These are phyloP conservation scores for Parauchenoglanis punctatus DNA, from an alignment of 2,797 vertebrate genomes.

Conservation along the genomic window DNA sequence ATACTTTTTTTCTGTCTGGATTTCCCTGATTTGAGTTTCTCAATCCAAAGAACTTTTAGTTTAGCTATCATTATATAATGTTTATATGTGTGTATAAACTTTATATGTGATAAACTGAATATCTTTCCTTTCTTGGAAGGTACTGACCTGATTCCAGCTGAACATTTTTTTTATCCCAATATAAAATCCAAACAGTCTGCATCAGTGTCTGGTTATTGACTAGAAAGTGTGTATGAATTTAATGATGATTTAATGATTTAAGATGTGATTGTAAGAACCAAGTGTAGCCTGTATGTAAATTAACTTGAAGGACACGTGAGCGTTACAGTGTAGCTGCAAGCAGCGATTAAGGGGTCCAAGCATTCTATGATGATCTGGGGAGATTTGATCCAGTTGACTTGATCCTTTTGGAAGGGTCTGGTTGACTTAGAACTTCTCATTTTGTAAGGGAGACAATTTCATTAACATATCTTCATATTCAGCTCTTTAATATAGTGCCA, in stretches of 20 bases:
- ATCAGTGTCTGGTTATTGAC: constrained; percentile 42
- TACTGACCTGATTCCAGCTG: constrained; percentile 66
- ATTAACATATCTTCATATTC: neutral
- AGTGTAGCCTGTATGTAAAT: neutral
- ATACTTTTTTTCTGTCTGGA: constrained; percentile 49
- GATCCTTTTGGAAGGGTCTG: neutral
- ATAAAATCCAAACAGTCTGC: constrained; percentile 41
- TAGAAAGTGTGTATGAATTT: neutral
- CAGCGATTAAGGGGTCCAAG: neutral
- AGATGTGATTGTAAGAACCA: neutral
- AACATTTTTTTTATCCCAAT: constrained; percentile 69
- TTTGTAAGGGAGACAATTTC: neutral
- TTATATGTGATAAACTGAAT: constrained; percentile 64
- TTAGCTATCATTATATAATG: constrained; percentile 66
- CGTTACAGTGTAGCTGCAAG: neutral
- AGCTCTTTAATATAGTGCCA: neutral
- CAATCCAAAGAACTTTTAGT: constrained; percentile 82
- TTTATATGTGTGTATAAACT: constrained; percentile 66
- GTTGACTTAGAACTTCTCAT: neutral
- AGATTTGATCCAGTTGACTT: neutral
- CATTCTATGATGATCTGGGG: neutral
- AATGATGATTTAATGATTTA: neutral
- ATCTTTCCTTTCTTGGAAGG: constrained; percentile 66
- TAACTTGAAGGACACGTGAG: neutral
- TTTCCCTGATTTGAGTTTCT: constrained; percentile 64